phyloP scores from a whole-genome alignment of 2,113 vertebrate genomes.

The Enhydra lutris region DNA sequence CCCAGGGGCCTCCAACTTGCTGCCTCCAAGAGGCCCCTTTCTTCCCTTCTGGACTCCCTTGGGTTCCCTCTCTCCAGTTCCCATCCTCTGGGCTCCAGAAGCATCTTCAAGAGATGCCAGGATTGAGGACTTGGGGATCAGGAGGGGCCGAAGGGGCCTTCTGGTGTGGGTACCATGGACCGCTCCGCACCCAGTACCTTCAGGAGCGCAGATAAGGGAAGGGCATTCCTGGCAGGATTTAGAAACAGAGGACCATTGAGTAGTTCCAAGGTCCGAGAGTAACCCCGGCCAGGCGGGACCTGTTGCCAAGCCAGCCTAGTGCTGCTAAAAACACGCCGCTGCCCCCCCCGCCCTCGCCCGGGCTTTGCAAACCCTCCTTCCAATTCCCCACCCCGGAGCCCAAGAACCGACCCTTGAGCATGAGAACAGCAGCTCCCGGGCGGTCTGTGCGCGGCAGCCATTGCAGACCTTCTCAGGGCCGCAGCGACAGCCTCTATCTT shows the following conservation, averaged over 20 bases:
- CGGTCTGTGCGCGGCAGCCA: not conserved
- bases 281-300: conserved; percentile 41
- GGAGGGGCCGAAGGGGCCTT: not conserved
- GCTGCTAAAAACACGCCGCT: not conserved
- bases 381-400: not conserved
- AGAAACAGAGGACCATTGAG: conserved; percentile 27
- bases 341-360: not conserved
- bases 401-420: not conserved
- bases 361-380: not conserved
- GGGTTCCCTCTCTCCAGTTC: not conserved
- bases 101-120: not conserved
- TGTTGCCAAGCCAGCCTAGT: not conserved
- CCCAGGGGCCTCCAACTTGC: not conserved
- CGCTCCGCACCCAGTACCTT: not conserved
- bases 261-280: conserved; percentile 38
- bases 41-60: not conserved
- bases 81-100: too few relatives aligned
- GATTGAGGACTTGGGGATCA: not conserved
- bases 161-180: not conserved
- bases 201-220: not conserved
- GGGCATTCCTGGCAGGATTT: not conserved
- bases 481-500: not conserved
- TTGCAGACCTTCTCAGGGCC: not conserved
- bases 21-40: not conserved
- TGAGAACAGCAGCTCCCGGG: not conserved